Evolutionary conservation across 2,888 invertebrate genomes (phyloP).

Genomic region (Ramazzottius varieornatus): DNA sequence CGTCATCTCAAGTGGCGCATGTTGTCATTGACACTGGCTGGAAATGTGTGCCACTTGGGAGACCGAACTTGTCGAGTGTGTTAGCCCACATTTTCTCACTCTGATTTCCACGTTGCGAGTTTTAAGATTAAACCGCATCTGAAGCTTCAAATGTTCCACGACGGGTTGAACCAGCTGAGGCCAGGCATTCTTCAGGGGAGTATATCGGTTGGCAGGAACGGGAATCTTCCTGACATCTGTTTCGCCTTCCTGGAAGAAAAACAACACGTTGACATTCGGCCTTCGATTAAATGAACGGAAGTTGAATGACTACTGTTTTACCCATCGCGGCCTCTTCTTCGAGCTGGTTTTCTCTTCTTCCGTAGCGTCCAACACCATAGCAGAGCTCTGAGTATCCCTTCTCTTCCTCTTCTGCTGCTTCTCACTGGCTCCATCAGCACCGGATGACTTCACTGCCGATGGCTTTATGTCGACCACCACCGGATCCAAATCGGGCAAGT

Average conservation of each 20-base stretch:
- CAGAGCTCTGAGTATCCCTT: background rate
- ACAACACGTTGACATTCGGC: background rate
- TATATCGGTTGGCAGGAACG: conserved; percentile 77
- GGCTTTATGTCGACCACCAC: background rate
- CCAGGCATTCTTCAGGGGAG: conserved; percentile 86
- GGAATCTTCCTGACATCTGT: conserved; percentile 29
- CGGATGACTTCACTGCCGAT: background rate
- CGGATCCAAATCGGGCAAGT: background rate
- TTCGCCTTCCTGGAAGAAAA: background rate
- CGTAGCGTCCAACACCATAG: background rate
- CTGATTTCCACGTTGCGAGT: conserved; percentile 66
- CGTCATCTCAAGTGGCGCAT: too few relatives aligned
- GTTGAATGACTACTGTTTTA: background rate
- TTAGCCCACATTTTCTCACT: conserved; percentile 13
- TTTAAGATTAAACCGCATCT: conserved; percentile 75
- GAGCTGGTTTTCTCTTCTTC: background rate
- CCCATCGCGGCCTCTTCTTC: too few relatives aligned
- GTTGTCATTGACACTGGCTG: too few relatives aligned
- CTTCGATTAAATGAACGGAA: background rate
- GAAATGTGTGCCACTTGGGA: too few relatives aligned
- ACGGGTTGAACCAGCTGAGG: conserved; percentile 81
- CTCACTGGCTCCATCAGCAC: background rate
- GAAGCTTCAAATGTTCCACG: conserved; percentile 73
- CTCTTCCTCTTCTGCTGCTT: background rate
- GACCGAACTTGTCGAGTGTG: background rate